phyloP scores from a whole-genome alignment of 1,140 invertebrate genomes.

The Propsilocerus akamusi region DNA sequence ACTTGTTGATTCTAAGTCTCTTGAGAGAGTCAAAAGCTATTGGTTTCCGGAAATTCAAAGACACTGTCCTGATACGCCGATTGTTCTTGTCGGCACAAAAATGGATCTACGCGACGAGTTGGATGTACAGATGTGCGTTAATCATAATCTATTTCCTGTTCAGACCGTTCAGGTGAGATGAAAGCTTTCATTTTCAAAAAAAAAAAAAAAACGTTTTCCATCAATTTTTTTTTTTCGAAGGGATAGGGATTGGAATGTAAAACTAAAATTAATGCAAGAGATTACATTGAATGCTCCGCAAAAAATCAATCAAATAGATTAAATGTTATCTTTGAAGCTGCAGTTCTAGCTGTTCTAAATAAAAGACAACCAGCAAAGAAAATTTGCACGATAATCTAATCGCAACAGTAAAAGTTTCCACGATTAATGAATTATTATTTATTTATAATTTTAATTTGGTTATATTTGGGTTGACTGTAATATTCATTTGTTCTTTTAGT shows the following conservation, averaged over 20 bases:
- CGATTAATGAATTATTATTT: no score
- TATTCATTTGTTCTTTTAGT: no score
- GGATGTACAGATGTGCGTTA: no score
- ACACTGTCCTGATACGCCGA: background rate
- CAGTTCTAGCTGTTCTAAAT: no score
- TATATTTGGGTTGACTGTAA: no score
- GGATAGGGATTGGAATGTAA: background rate
- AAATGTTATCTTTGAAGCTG: no score
- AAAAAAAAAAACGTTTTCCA: background rate
- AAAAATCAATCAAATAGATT: background rate
- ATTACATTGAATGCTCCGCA: background rate
- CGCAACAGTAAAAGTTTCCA: no score
- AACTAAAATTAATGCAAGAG: background rate
- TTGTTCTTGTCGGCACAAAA: background rate
- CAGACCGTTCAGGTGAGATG: background rate
- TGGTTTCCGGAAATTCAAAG: background rate
- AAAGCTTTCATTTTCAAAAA: background rate
- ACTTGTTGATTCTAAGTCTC: background rate
- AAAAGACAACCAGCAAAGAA: no score
- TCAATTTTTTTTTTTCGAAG: background rate
- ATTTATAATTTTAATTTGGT: no score
- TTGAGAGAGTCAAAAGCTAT: background rate
- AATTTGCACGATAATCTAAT: no score
- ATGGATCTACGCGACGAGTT: background rate
- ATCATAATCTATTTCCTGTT: no score